Evolutionary conservation across 2,797 vertebrate genomes (phyloP).

Genomic region (Pitangus sulphuratus): DNA sequence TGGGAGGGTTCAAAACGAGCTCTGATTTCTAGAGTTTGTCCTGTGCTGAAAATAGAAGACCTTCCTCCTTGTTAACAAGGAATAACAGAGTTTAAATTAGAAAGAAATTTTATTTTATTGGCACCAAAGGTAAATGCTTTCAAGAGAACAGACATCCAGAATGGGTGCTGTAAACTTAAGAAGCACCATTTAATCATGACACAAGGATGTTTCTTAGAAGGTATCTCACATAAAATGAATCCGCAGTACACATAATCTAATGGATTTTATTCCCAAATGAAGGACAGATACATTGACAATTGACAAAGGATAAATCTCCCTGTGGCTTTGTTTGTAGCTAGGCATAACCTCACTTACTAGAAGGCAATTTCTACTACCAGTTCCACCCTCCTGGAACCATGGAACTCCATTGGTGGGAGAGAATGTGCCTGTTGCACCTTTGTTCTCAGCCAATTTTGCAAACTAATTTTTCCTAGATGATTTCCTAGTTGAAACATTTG

Average conservation of each 20-base stretch:
- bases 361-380: background rate
- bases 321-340: background rate
- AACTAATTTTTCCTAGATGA: background rate
- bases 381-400: background rate
- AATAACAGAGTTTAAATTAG: background rate
- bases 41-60: background rate
- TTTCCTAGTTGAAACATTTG: slow-evolving; percentile 16
- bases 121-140: background rate
- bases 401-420: background rate
- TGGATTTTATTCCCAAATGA: background rate
- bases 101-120: background rate
- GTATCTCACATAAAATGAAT: background rate
- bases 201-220: background rate
- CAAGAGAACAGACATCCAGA: background rate
- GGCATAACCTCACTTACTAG: background rate
- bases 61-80: background rate
- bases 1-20: background rate
- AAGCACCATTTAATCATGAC: fast-evolving
- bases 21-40: background rate
- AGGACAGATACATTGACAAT: background rate
- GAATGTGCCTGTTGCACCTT: background rate
- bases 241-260: background rate
- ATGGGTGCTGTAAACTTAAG: background rate
- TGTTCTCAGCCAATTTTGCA: background rate
- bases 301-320: background rate